Conservation (phyloP, 2,113 vertebrate genomes). For the Bettongia penicillata region DNA sequence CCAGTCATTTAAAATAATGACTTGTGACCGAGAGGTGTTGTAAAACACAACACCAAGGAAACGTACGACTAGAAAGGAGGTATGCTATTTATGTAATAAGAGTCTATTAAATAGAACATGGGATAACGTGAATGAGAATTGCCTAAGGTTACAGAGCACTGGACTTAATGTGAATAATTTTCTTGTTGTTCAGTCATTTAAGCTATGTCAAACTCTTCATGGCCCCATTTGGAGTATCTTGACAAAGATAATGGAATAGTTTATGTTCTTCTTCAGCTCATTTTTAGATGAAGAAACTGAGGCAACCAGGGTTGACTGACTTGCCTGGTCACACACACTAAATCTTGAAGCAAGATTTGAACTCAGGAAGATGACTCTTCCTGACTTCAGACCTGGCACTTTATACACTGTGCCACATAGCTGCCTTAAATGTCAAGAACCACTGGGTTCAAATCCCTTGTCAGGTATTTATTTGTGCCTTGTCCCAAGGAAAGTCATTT, state of each 20-base stretch:
- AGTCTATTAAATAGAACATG: background rate
- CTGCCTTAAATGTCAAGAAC: background rate
- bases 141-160: background rate
- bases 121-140: background rate
- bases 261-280: background rate
- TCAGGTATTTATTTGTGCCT: background rate
- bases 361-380: background rate
- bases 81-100: background rate
- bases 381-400: background rate
- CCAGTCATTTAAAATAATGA: background rate
- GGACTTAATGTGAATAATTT: background rate
- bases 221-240: background rate
- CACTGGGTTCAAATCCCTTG: background rate
- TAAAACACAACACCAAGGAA: background rate
- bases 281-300: background rate
- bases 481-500: background rate
- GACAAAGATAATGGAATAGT: background rate
- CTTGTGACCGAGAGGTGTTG: background rate
- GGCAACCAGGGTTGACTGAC: too few species aligned
- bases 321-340: background rate
- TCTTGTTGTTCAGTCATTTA: background rate
- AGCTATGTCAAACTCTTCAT: background rate
- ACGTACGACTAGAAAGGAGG: background rate
- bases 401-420: background rate
- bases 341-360: background rate